Conservation (phyloP, 1,140 invertebrate genomes). For the Drosophila leontia region DNA sequence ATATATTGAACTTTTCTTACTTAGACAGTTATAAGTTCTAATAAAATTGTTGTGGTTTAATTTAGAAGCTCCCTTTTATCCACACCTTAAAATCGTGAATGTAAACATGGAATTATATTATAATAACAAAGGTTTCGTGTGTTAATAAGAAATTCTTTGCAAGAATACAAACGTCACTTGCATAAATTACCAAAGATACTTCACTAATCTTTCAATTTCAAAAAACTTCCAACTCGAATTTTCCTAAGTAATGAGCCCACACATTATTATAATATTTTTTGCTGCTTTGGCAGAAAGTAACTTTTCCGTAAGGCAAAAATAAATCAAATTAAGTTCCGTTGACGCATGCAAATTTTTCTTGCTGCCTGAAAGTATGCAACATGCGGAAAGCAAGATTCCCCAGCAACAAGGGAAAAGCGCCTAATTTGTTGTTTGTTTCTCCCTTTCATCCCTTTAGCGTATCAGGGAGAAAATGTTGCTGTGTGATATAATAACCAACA, state of each 20-base stretch:
- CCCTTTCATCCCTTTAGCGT: slow-evolving; percentile 3
- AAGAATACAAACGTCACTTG: not conserved
- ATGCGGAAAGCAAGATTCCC: not conserved
- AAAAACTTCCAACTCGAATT: not conserved
- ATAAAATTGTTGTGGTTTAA: too few relatives aligned
- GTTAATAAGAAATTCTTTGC: not conserved
- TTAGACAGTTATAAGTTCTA: too few relatives aligned
- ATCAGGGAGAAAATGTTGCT: slow-evolving; percentile 9
- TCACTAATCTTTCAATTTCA: slow-evolving; percentile 10
- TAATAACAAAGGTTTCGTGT: not conserved
- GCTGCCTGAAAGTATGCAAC: slow-evolving; percentile 64
- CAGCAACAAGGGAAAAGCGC: not conserved
- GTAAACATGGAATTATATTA: too few relatives aligned
- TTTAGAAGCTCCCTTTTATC: too few relatives aligned
- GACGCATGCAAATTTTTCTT: slow-evolving; percentile 49
- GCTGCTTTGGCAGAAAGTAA: slow-evolving; percentile 4
- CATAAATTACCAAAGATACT: slow-evolving; percentile 2
- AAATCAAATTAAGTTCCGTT: slow-evolving; percentile 72
- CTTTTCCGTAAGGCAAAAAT: slow-evolving; percentile 48
- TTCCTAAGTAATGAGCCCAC: slow-evolving; percentile 4
- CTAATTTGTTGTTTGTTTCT: slow-evolving; percentile 10
- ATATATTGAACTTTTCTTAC: too few relatives aligned
- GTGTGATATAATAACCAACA: slow-evolving; percentile 50
- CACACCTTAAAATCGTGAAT: too few relatives aligned
- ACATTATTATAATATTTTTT: slow-evolving; percentile 1